Evolutionary conservation across 2,797 vertebrate genomes (phyloP), one percentile per base, ranked within the genome.

Genomic region (Lithobates sylvaticus): DNA sequence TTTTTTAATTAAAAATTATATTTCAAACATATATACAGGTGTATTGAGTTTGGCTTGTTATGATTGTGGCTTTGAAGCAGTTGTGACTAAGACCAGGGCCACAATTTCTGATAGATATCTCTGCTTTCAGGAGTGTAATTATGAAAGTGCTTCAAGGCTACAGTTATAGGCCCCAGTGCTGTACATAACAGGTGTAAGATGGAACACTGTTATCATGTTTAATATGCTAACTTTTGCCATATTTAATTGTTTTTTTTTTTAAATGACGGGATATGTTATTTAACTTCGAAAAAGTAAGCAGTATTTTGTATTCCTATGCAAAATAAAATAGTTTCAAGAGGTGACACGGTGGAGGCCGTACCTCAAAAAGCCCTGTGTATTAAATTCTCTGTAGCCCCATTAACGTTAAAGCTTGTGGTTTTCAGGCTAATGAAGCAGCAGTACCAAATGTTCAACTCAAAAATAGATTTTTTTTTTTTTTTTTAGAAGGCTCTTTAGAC

Each of bases 341-440:
- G 71, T 85, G 77, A 68, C 58, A 58, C 72, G 72, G 72, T 76
- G 72, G 32, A 69, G 78, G 15, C 42, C 12, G 18, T 76, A 47
- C 68, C 44, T 47, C 39, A 84, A 54, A 50, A 72, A 50, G 54
- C 42, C 78, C n/a, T 68, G 77, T 76, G 47, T 42, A 50, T 72
- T 72, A 65, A 82, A 77, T 5, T 65, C 85, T 64, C 79, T 47
- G 27, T 67, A 72, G 74, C 47, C 67, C 50, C 61, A 82, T 78
- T 73, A 72, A 72, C n/a, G 61, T 83, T 82, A 36, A 71, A 21
- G 13, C 36, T 67, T 76, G 73, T 71, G 73, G 78, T 82, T 86
- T 86, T 26, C 61, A 61, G 50, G 32, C 69, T 68, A 58, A 58
- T 54, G 78, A 68, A 70, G 70, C 73, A 36, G 64, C 47, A 13